Evolutionary conservation across 2,113 vertebrate species (phyloP).

Genomic region (Narcine bancroftii): DNA sequence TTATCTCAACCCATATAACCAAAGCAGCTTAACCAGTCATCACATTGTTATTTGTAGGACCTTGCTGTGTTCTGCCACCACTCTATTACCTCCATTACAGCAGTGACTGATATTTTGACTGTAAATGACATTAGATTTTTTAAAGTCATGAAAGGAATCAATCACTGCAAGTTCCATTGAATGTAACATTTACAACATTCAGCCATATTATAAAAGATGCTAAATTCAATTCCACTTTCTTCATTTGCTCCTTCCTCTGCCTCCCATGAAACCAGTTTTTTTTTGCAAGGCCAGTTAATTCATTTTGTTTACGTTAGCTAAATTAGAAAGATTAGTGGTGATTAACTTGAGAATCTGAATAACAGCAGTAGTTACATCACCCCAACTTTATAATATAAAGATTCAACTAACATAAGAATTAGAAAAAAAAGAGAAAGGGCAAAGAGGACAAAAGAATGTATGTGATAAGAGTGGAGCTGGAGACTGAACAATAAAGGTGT

Average conservation of each 20-base stretch:
- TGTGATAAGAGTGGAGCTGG: too few species aligned
- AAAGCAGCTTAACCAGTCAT: neutral
- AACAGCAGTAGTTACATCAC: neutral
- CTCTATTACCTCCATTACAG: neutral
- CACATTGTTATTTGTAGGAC: neutral
- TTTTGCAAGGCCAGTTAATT: neutral
- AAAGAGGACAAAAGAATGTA: too few species aligned
- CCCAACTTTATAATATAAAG: neutral
- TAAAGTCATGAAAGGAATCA: neutral
- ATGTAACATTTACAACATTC: neutral
- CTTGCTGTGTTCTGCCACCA: neutral
- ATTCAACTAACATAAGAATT: neutral
- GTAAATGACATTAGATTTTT: neutral
- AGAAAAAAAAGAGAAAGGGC: too few species aligned
- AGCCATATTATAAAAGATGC: neutral
- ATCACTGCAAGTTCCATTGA: neutral
- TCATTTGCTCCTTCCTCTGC: neutral
- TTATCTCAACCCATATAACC: neutral
- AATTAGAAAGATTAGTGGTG: neutral
- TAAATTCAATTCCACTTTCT: neutral
- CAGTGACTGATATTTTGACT: neutral
- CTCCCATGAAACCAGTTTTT: neutral
- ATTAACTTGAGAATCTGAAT: neutral
- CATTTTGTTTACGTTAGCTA: slow-evolving; percentile 7
- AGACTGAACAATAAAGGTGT: too few species aligned